Base-by-base conservation (phyloP, 2,113 vertebrate species). In the Callithrix jacchus region DNA sequence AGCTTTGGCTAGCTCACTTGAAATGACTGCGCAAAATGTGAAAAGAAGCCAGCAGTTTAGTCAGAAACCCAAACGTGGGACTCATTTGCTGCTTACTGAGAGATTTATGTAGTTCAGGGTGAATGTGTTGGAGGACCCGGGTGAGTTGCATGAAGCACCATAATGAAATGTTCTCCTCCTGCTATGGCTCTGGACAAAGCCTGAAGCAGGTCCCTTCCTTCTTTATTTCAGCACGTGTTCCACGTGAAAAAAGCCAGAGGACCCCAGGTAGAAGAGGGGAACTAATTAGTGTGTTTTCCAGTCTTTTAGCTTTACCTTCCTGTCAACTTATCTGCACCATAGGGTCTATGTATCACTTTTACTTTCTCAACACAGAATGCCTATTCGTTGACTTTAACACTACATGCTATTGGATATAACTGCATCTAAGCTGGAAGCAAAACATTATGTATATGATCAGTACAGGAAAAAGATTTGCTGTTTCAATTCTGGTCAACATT, bases 21-120 rank as follows among this genome's bases (percentile, higher is more conserved):
- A 97, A 87, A 76, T 88, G 89, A 93, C 73, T 25, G 89, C 74
- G 92, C 45, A 87, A 95, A 96, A 85, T 37, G 79, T 76, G 89
- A 47, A 96, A 96, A 94, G 30, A 93, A 97, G 92, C 96, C 96
- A 96, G 90, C 14, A 66, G 35, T 86, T 97, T 64, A 64, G 89
- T 85, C 89, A 95, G 93, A 95, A 94, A 93, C 76, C 82, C 76
- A 93, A 88, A 92, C 84, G 17, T 12, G 45, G 93, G 87, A 77
- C 94, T 93, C 93, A 37, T 71, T 68, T 66, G 83, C 91, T 82
- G 74, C 92, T 93, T 84, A 84, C 35, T 2, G 83, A 84, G 95
- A 97, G 93, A 96, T 93, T 92, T 81, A 94, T 45, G 70, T 35
- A 42, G n/a, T 83, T 45, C 16, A 66, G 76, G 88, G 45, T 45